Conservation (phyloP, 2,797 vertebrate species). For the Merluccius polli region DNA sequence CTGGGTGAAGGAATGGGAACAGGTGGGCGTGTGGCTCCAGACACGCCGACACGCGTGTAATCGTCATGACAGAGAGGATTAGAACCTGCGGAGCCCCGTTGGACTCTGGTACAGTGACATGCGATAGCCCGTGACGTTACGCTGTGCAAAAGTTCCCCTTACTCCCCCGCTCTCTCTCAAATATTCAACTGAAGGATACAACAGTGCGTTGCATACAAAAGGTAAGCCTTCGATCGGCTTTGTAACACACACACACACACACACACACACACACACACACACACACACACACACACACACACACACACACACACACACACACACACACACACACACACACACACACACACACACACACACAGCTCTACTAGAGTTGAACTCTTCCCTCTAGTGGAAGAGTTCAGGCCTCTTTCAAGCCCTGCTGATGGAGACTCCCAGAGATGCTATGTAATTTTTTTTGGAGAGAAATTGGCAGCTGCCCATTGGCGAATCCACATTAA, state of each 20-base stretch:
- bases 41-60: constrained; percentile 54
- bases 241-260: too few relatives aligned
- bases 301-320: too few relatives aligned
- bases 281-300: too few relatives aligned
- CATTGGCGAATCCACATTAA: background rate
- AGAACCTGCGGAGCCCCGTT: constrained; percentile 34
- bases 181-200: background rate
- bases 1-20: constrained; percentile 58
- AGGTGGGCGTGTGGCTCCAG: constrained; percentile 64
- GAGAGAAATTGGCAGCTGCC: background rate
- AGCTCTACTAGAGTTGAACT: too few relatives aligned
- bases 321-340: too few relatives aligned
- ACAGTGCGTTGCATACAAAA: background rate
- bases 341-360: background rate
- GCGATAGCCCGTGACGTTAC: background rate
- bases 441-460: background rate
- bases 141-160: background rate
- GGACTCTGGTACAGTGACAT: constrained; percentile 30
- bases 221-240: background rate
- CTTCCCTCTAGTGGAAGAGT: background rate
- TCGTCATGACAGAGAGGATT: constrained; percentile 55
- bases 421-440: background rate
- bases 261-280: too few relatives aligned
- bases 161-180: background rate
- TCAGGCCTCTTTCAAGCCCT: background rate